These are phyloP conservation scores for Dioctria rufipes DNA, from an alignment of 2,888 invertebrate genomes.

Conservation along the genomic window DNA sequence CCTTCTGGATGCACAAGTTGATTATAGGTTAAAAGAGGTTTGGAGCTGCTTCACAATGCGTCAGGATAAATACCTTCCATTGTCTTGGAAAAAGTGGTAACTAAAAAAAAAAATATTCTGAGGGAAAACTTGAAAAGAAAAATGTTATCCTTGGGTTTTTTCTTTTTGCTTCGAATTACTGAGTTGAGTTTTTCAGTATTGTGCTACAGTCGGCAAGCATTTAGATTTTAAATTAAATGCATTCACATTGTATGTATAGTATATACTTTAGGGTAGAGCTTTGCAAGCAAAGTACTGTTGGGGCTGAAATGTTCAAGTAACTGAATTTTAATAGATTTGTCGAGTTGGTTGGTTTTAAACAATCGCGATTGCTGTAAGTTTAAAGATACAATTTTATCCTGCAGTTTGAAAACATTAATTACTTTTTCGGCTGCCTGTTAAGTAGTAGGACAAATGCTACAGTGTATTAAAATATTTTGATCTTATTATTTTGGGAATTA, in stretches of 20 bases:
- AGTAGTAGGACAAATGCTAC: too few relatives aligned
- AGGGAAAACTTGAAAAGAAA: conserved; percentile 3
- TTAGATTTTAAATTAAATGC: conserved; percentile 18
- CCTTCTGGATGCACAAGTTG: not conserved
- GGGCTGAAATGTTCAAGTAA: too few relatives aligned
- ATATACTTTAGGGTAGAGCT: not conserved
- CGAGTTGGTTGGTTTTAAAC: too few relatives aligned
- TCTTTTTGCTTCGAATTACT: not conserved
- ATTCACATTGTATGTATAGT: not conserved
- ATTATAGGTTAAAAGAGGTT: conserved; percentile 7
- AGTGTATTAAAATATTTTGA: too few relatives aligned
- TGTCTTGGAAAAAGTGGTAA: conserved; percentile 26
- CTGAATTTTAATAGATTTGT: too few relatives aligned
- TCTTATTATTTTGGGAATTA: too few relatives aligned
- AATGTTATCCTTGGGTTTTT: conserved; percentile 34
- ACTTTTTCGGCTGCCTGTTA: too few relatives aligned
- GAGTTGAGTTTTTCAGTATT: not conserved
- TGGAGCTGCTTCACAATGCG: conserved; percentile 30
- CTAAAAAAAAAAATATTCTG: not conserved
- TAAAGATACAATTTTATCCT: too few relatives aligned
- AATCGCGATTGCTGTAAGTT: too few relatives aligned
- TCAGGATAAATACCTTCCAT: conserved; percentile 31
- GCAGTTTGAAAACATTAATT: too few relatives aligned
- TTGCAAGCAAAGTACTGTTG: not conserved
- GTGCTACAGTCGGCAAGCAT: not conserved